Evolutionary conservation across 2,797 vertebrate genomes (phyloP).

Genomic region (Tenualosa ilisha): DNA sequence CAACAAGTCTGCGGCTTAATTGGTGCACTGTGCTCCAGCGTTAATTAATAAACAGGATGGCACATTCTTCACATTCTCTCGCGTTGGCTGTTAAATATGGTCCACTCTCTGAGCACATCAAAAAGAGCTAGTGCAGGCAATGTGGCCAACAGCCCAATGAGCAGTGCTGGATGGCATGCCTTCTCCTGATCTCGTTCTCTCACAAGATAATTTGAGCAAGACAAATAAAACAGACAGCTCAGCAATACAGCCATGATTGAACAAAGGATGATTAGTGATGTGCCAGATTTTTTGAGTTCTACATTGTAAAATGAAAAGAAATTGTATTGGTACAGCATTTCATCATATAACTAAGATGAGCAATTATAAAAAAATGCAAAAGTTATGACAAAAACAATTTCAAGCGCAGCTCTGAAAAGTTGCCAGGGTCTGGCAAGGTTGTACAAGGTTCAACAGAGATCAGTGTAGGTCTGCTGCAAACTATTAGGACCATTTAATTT

Average conservation of each 20-base stretch:
- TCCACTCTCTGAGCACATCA: slow-evolving; percentile 64
- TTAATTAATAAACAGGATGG: slow-evolving; percentile 70
- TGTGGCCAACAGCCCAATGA: slow-evolving; percentile 57
- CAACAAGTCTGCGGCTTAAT: slow-evolving; percentile 71
- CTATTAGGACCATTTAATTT: slow-evolving; percentile 10
- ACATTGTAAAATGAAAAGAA: neutral
- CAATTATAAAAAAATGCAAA: neutral
- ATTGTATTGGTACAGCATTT: neutral
- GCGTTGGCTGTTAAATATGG: slow-evolving; percentile 64
- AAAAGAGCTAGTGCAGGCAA: slow-evolving; percentile 60
- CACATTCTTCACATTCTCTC: slow-evolving; percentile 63
- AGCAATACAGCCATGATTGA: slow-evolving; percentile 17
- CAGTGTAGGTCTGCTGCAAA: neutral
- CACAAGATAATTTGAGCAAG: slow-evolving; percentile 6
- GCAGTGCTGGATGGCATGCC: slow-evolving; percentile 32
- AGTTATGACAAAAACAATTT: slow-evolving; percentile 13
- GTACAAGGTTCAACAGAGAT: neutral
- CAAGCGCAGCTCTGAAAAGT: neutral
- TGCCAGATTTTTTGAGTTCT: neutral
- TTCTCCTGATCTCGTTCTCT: slow-evolving; percentile 18
- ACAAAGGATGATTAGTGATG: neutral
- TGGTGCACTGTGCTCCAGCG: slow-evolving; percentile 68
- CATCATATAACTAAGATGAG: neutral
- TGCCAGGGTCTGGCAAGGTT: neutral
- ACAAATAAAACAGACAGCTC: slow-evolving; percentile 18